Evolutionary conservation across 2,888 invertebrate genomes (phyloP), one percentile per base, ranked within the genome.

Genomic region (Zootermopsis nevadensis): DNA sequence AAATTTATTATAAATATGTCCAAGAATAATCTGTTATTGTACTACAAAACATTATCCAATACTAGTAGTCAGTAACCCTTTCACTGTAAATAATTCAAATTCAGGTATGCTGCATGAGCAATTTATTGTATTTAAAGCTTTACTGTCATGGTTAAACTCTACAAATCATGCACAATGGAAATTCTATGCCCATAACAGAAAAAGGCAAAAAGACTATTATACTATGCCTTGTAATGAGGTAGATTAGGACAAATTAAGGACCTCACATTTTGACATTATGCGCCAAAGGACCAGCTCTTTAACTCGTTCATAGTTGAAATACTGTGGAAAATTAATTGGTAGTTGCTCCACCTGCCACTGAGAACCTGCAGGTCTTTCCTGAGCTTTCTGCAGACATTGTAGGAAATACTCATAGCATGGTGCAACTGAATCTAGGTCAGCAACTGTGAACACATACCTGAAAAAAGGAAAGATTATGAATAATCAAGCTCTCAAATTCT

Each of bases 381-480:
- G 88, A 86, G 90, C 90, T 86, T 91, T 90, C 83, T 92, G 90
- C 24, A 94, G 87, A 84, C 93, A 90, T 53, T 92, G 91, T 0
- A 95, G 89, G 90, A 97, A 97, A 90, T 95, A 94, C 87, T 96
- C 96, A 87, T 95, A 97, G 90, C 96, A 96, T 0, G 97, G 97
- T 0, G 97, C 96, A n/a, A 94, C 94, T 0, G 94, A 93, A 85
- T 96, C 96, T 88, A 95, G 91, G 87, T 97, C 95, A 24, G 93
- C 92, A 85, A 95, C 89, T 0, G 96, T 96, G 87, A 97, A 97
- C 12, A 97, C 97, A 88, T 93, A 97, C 81, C 97, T 90, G 85
- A 1, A 86, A 85, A 82, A 82, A 82, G 24, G 83, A 83, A 77
- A 53, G 53, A 53, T 53, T 53, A 38, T 7, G 6, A 10, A 38